These are phyloP conservation scores for Microcebus murinus DNA, from an alignment of 2,113 vertebrate species.

Conservation along the genomic window DNA sequence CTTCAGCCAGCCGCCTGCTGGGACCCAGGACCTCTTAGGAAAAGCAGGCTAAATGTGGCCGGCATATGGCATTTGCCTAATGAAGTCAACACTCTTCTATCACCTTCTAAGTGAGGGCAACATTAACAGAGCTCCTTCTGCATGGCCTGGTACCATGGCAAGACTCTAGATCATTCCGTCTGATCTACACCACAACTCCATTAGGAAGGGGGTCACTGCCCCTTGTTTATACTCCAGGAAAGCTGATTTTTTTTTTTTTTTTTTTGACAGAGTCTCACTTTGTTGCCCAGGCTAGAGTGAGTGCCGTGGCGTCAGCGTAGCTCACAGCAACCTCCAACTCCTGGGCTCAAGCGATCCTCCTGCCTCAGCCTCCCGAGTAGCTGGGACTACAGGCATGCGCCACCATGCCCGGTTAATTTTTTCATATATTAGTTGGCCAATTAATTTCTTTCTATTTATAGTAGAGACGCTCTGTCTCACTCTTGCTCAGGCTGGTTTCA, in stretches of 20 bases:
- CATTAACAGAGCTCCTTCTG: background rate
- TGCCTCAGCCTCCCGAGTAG: too few species aligned
- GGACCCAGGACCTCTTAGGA: background rate
- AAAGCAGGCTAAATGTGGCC: conserved; percentile 37
- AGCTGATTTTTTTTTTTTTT: background rate
- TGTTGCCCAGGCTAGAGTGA: too few species aligned
- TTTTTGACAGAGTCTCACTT: too few species aligned
- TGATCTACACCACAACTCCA: fast-evolving
- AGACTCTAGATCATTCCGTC: background rate
- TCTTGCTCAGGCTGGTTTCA: too few species aligned
- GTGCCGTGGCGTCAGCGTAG: too few species aligned
- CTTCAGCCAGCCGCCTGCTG: background rate
- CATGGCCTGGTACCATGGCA: background rate
- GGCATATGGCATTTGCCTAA: background rate
- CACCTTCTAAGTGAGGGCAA: background rate
- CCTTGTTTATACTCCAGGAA: background rate
- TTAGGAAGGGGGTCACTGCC: background rate
- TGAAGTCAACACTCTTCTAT: background rate
- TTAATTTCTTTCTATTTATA: too few species aligned
- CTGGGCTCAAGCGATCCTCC: too few species aligned
- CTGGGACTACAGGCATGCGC: too few species aligned
- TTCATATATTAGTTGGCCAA: too few species aligned
- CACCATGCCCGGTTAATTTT: too few species aligned
- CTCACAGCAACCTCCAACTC: too few species aligned
- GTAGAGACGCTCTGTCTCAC: too few species aligned